Conservation (phyloP, 2,888 invertebrate genomes). For the Agonopterix alstromeriana region DNA sequence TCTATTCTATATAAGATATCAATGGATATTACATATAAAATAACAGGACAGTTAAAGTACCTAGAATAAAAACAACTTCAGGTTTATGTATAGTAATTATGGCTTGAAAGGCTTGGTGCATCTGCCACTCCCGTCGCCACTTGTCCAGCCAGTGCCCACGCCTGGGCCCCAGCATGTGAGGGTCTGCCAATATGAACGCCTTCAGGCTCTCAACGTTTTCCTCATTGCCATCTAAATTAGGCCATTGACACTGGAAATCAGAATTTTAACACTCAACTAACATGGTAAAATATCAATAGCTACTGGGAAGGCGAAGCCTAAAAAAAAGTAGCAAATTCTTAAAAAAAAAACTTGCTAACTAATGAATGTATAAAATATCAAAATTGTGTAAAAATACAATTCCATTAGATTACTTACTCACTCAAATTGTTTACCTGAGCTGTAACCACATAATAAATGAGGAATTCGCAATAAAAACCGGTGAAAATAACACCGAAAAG, state of each 20-base stretch:
- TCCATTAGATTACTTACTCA: too few species aligned
- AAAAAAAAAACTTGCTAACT: not conserved
- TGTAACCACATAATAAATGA: constrained; percentile 53
- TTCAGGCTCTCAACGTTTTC: constrained; percentile 70
- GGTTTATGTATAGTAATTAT: constrained; percentile 87
- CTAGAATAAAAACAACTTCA: constrained; percentile 92
- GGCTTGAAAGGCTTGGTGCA: constrained; percentile 94
- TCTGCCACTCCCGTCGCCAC: constrained; percentile 97
- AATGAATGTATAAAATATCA: not conserved
- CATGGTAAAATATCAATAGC: not conserved
- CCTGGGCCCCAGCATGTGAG: constrained; percentile 90
- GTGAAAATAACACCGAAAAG: constrained; percentile 38
- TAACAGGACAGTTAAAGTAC: constrained; percentile 44
- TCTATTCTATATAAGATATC: too few species aligned
- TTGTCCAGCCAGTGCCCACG: constrained; percentile 98
- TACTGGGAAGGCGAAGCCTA: not conserved
- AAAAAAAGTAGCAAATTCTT: not conserved
- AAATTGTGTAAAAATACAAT: too few species aligned
- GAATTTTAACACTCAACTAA: not conserved
- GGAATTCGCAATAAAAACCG: constrained; percentile 49
- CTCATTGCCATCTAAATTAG: constrained; percentile 45
- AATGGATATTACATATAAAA: too few species aligned
- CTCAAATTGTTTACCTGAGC: constrained; percentile 38
- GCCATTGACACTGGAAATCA: constrained; percentile 84
- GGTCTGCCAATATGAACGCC: constrained; percentile 92